Conservation (phyloP, 1,140 invertebrate genomes). For the Frieseomelitta varia region DNA sequence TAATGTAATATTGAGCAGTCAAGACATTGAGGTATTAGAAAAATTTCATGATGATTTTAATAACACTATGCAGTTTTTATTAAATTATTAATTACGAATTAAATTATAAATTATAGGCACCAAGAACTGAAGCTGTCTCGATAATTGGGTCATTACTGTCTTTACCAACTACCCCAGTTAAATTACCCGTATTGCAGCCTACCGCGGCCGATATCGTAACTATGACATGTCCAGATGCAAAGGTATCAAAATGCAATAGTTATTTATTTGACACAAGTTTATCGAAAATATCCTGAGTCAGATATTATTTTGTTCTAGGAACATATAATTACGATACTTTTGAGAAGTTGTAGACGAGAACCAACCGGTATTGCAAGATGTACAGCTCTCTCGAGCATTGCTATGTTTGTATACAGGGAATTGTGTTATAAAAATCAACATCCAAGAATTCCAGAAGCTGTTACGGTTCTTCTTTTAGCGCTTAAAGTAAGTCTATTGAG, state of each 20-base stretch:
- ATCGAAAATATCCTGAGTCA: slow-evolving; percentile 19
- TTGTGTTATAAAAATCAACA: slow-evolving; percentile 86
- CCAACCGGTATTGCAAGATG: slow-evolving; percentile 94
- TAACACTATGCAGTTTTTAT: not conserved
- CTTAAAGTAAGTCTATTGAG: slow-evolving; percentile 85
- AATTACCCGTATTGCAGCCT: slow-evolving; percentile 92
- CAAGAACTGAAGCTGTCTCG: slow-evolving; percentile 94
- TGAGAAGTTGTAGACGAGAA: slow-evolving; percentile 93
- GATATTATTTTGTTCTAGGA: slow-evolving; percentile 85
- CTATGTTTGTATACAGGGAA: slow-evolving; percentile 92
- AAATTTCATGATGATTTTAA: slow-evolving; percentile 31
- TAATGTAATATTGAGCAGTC: slow-evolving; percentile 91
- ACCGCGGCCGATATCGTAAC: slow-evolving; percentile 86
- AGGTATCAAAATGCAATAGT: slow-evolving; percentile 82
- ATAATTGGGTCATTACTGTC: slow-evolving; percentile 93
- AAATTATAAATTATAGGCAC: slow-evolving; percentile 84
- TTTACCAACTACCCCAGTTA: slow-evolving; percentile 89
- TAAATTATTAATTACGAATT: not conserved
- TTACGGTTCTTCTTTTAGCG: slow-evolving; percentile 93
- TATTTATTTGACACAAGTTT: not conserved
- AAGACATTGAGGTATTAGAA: slow-evolving; percentile 86
- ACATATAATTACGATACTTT: slow-evolving; percentile 92
- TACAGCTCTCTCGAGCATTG: slow-evolving; percentile 93
- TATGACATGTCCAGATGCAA: slow-evolving; percentile 90
- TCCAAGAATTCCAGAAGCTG: slow-evolving; percentile 90